Conservation (phyloP, 2,113 vertebrate species). For the Hepsetus odoe region DNA sequence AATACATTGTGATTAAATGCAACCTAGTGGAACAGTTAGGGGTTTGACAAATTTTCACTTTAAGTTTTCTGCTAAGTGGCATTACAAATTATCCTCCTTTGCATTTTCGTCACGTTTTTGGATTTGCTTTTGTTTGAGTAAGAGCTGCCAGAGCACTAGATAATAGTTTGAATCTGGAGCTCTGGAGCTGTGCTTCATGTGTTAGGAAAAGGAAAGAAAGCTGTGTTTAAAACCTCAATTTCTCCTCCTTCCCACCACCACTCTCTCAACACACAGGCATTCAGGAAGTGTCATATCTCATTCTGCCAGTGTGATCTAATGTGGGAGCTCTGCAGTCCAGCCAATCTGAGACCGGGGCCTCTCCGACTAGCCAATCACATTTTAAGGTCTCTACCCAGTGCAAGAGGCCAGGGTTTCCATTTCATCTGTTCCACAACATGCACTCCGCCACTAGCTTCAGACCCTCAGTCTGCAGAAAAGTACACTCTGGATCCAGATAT, state of each 20-base stretch:
- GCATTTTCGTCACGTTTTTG: slow-evolving; percentile 19
- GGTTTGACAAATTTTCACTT: slow-evolving; percentile 5
- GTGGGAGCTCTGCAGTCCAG: slow-evolving; percentile 43
- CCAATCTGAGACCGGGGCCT: slow-evolving; percentile 36
- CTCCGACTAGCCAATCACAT: slow-evolving; percentile 29
- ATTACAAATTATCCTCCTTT: slow-evolving; percentile 5
- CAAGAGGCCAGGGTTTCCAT: slow-evolving; percentile 34
- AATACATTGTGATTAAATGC: background rate
- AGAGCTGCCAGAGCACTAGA: slow-evolving; percentile 19
- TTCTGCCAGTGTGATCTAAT: slow-evolving; percentile 61
- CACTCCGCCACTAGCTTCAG: slow-evolving; percentile 6
- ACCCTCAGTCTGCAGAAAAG: background rate
- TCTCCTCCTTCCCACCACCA: slow-evolving; percentile 63
- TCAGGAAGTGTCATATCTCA: slow-evolving; percentile 64
- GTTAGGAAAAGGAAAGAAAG: slow-evolving; percentile 38
- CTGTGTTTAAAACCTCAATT: slow-evolving; percentile 55
- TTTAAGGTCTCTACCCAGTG: slow-evolving; percentile 17
- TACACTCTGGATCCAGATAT: slow-evolving; percentile 4
- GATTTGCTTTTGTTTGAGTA: slow-evolving; percentile 17
- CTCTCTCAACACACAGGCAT: slow-evolving; percentile 68
- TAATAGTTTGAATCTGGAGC: slow-evolving; percentile 27
- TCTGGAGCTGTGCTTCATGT: slow-evolving; percentile 31
- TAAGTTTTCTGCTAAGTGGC: slow-evolving; percentile 10
- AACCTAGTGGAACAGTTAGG: background rate
- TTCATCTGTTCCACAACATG: background rate